Conservation (phyloP, 2,797 vertebrate species). For the Argentina silus region DNA sequence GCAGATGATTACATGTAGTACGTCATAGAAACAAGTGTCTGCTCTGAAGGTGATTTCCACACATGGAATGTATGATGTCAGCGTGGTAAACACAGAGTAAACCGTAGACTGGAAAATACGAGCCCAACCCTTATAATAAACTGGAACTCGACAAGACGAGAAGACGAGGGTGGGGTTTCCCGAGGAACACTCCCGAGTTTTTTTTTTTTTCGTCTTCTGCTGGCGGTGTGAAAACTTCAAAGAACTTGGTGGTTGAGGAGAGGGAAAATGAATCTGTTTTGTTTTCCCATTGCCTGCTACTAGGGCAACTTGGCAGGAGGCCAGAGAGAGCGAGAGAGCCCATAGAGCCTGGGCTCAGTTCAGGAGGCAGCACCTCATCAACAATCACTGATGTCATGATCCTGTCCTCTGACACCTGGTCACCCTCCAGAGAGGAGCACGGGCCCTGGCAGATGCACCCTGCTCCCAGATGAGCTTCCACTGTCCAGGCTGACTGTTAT, state of each 20-base stretch:
- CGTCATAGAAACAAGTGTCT: slow-evolving; percentile 32
- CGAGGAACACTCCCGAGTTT: slow-evolving; percentile 45
- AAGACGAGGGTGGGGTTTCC: slow-evolving; percentile 64
- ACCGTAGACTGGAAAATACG: slow-evolving; percentile 67
- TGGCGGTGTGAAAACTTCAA: slow-evolving; percentile 73
- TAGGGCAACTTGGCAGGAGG: slow-evolving; percentile 61
- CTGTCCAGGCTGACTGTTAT: no score
- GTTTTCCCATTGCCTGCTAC: slow-evolving; percentile 60
- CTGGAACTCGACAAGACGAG: slow-evolving; percentile 57
- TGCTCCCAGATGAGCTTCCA: no score
- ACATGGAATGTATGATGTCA: slow-evolving; percentile 75
- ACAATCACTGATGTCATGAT: slow-evolving; percentile 40
- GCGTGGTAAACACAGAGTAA: slow-evolving; percentile 58
- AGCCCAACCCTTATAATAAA: slow-evolving; percentile 61
- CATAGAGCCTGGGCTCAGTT: slow-evolving; percentile 16
- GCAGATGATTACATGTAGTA: slow-evolving; percentile 49
- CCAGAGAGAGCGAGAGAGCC: slow-evolving; percentile 36
- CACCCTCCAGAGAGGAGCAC: no score
- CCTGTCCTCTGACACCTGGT: slow-evolving; percentile 54
- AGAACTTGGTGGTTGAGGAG: slow-evolving; percentile 47
- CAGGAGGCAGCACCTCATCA: slow-evolving; percentile 47
- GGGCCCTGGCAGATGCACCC: no score
- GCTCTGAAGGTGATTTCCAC: slow-evolving; percentile 68
- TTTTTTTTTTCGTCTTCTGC: slow-evolving; percentile 19
- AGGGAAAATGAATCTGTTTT: slow-evolving; percentile 51